These are phyloP conservation scores for Polylopha cassiicola DNA, from an alignment of 2,888 invertebrate species.

Conservation along the genomic window DNA sequence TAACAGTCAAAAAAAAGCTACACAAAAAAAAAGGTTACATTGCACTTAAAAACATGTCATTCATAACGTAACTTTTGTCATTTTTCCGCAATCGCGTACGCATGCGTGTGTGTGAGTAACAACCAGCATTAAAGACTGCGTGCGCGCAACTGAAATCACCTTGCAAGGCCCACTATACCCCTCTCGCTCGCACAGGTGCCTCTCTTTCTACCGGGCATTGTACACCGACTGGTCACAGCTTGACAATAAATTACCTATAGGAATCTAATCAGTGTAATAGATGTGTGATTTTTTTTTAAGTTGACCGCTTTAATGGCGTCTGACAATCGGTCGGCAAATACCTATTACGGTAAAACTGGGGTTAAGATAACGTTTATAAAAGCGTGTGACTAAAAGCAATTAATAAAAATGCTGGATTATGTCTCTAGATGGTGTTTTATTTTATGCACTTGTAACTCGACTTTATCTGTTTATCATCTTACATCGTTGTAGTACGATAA, in stretches of 20 bases:
- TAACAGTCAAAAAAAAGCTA: conserved; percentile 7
- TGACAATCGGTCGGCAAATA: conserved; percentile 32
- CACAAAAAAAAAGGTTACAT: conserved; percentile 2
- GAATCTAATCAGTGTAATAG: conserved; percentile 76
- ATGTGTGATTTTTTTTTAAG: conserved; percentile 65
- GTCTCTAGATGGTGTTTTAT: too few species aligned
- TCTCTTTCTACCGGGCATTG: conserved; percentile 72
- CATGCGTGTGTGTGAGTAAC: conserved; percentile 53
- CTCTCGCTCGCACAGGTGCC: conserved; percentile 55
- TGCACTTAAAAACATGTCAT: conserved; percentile 12
- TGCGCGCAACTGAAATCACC: conserved; percentile 76
- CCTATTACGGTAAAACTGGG: conserved; percentile 15
- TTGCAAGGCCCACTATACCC: conserved; percentile 73
- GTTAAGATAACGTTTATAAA: conserved; percentile 10
- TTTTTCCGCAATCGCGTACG: conserved; percentile 51
- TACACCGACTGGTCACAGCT: conserved; percentile 53
- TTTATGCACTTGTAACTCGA: too few species aligned
- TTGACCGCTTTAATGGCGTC: conserved; percentile 45
- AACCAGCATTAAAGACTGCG: conserved; percentile 71
- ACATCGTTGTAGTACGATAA: too few species aligned
- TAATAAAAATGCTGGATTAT: conserved; percentile 1
- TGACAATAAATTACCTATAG: conserved; percentile 76
- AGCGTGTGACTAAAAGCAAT: not conserved
- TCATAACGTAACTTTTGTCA: conserved; percentile 36
- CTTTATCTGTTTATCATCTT: too few species aligned